Evolutionary conservation across 2,888 invertebrate species (phyloP).

Genomic region (Amiota communis): DNA sequence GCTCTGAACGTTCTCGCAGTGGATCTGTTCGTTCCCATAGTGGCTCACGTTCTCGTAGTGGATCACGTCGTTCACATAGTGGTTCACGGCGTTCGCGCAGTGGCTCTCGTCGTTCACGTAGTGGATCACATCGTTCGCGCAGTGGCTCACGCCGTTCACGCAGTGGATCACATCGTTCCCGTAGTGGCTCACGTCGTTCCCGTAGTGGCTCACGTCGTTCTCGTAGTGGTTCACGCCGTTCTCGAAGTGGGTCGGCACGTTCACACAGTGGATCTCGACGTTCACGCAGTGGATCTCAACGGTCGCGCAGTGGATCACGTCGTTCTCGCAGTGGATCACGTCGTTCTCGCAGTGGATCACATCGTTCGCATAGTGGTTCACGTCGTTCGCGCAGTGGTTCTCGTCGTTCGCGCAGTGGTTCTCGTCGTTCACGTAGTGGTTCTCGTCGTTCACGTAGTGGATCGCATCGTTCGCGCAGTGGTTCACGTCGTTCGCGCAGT

Average conservation of each 20-base stretch:
- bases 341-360: conserved; percentile 37
- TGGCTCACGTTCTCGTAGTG: conserved; percentile 45
- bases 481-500: conserved; percentile 44
- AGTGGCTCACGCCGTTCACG: conserved; percentile 50
- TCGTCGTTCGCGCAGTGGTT: conserved; percentile 45
- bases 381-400: conserved; percentile 52
- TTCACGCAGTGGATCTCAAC: conserved; percentile 53
- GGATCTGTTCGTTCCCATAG: conserved; percentile 46
- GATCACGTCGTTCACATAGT: conserved; percentile 50
- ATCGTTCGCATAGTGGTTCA: conserved; percentile 60
- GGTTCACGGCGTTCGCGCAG: conserved; percentile 57
- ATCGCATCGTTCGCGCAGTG: conserved; percentile 54
- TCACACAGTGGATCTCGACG: conserved; percentile 42
- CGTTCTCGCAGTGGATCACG: conserved; percentile 41
- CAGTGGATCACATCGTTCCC: conserved; percentile 46
- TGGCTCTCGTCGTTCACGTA: conserved; percentile 57
- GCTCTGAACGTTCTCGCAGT: conserved; percentile 55
- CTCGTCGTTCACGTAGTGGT: conserved; percentile 49
- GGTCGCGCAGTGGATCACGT: conserved; percentile 32
- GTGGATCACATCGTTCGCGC: conserved; percentile 41
- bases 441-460: conserved; percentile 40
- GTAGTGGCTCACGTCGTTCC: conserved; percentile 56
- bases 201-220: conserved; percentile 47
- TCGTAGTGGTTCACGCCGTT: conserved; percentile 56
- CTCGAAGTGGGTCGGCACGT: conserved; percentile 49